Percentiles rank a stretch among this genome's conserved stretches.
These are phyloP conservation scores for Pararge aegeria DNA, from an alignment of 1,140 invertebrate genomes.

Conservation along the genomic window DNA sequence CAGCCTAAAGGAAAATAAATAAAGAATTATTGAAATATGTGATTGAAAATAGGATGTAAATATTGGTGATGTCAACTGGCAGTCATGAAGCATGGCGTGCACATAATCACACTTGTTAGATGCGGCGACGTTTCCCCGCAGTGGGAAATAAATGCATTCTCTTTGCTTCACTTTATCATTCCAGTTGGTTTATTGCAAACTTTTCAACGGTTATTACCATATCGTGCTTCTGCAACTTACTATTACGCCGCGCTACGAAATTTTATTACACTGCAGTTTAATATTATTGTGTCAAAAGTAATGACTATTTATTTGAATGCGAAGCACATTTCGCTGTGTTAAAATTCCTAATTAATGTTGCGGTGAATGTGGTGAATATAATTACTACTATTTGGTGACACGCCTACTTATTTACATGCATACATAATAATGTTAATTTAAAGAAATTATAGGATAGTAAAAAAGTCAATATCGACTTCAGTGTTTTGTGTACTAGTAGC, in stretches of 20 bases:
- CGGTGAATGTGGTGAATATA: not conserved
- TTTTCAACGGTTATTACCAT: constrained; percentile 30
- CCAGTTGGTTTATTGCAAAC: constrained; percentile 28
- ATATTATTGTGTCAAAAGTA: constrained; percentile 24
- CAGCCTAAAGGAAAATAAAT: no score
- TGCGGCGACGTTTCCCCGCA: constrained; percentile 11
- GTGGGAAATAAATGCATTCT: constrained; percentile 24
- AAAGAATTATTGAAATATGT: not conserved
- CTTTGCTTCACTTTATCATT: constrained; percentile 30
- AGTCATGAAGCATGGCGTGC: constrained; percentile 17
- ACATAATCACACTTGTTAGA: constrained; percentile 23
- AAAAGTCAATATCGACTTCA: no score
- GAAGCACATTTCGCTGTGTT: constrained; percentile 14
- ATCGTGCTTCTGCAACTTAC: constrained; percentile 16
- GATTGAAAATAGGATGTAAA: not conserved
- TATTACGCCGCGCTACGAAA: constrained; percentile 25
- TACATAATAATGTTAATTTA: not conserved
- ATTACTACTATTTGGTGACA: constrained; percentile 1
- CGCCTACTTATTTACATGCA: not conserved
- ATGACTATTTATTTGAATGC: constrained; percentile 25
- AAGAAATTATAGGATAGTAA: no score
- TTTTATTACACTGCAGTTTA: constrained; percentile 28
- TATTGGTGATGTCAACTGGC: not conserved
- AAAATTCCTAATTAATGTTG: constrained; percentile 10
- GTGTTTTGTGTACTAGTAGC: no score